A percentile compares a stretch with the other conserved stretches of the same genome.
These are phyloP conservation scores for Xanthorhoe designata DNA, from an alignment of 2,888 invertebrate genomes.

Conservation along the genomic window DNA sequence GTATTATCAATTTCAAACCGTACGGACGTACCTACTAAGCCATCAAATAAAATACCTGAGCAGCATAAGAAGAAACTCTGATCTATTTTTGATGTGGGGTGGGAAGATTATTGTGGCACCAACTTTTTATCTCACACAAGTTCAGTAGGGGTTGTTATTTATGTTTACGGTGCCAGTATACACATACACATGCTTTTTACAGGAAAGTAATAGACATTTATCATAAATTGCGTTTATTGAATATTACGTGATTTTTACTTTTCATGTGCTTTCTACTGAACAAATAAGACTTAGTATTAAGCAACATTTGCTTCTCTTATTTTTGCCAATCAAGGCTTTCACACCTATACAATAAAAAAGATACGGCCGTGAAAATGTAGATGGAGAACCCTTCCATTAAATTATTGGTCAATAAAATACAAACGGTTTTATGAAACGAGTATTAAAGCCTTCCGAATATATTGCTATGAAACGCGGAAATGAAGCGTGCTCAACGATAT, in stretches of 20 bases:
- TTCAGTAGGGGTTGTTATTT: conserved; percentile 1
- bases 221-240: not conserved
- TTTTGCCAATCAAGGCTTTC: conserved; percentile 22
- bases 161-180: conserved; percentile 4
- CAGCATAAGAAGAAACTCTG: conserved; percentile 12
- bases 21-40: not conserved
- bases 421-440: conserved; percentile 36
- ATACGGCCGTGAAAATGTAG: conserved; percentile 27
- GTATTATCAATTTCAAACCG: conserved; percentile 5
- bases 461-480: conserved; percentile 30
- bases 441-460: conserved; percentile 34
- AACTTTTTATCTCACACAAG: conserved; percentile 14
- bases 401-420: conserved; percentile 37
- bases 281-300: not conserved
- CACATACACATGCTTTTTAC: not conserved
- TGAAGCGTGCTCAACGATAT: conserved; percentile 26
- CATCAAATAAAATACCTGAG: conserved; percentile 8
- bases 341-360: conserved; percentile 30
- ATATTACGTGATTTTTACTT: not conserved
- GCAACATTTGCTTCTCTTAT: conserved; percentile 5
- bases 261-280: not conserved
- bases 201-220: not conserved
- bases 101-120: conserved; percentile 9
- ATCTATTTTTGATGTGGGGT: conserved; percentile 16
- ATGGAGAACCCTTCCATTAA: conserved; percentile 32